Evolutionary conservation across 1,140 invertebrate species (phyloP).

Genomic region (Micrasema minimum): DNA sequence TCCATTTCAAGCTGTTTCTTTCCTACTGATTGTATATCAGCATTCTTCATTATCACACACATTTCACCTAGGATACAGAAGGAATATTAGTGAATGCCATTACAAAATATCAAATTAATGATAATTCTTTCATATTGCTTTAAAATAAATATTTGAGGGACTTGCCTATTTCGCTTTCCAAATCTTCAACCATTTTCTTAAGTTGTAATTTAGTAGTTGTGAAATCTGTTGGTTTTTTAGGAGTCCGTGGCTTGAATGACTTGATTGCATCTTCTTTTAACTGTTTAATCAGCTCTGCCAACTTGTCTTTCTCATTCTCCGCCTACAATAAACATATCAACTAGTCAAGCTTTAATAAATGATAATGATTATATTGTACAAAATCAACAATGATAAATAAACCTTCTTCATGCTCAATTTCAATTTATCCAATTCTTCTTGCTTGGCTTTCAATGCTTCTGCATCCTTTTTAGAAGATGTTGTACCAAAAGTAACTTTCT

Average conservation of each 20-base stretch:
- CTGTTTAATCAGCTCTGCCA: constrained; percentile 70
- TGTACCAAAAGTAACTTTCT: constrained; percentile 63
- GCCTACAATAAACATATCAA: constrained; percentile 58
- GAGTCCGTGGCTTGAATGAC: constrained; percentile 72
- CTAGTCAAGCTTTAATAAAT: not conserved
- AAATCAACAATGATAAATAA: no score
- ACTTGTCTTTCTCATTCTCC: constrained; percentile 70
- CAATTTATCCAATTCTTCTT: constrained; percentile 65
- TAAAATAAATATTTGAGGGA: no score
- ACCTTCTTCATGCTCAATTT: constrained; percentile 64
- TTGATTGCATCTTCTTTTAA: constrained; percentile 72
- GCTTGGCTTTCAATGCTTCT: constrained; percentile 67
- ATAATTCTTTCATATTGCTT: no score
- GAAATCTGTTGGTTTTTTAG: constrained; percentile 76
- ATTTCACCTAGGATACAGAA: constrained; percentile 69
- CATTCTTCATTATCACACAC: constrained; percentile 70
- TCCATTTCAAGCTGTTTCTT: constrained; percentile 63
- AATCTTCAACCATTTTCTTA: constrained; percentile 81
- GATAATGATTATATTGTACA: no score
- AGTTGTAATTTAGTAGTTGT: constrained; percentile 76
- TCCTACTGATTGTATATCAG: constrained; percentile 67
- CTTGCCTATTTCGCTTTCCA: constrained; percentile 84
- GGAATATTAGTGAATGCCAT: no score
- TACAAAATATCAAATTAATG: no score
- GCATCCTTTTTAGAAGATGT: constrained; percentile 66